Evolutionary conservation across 2,797 vertebrate species (phyloP), one percentile per base, ranked within the genome.

Genomic region (Poeciliopsis gracilis): DNA sequence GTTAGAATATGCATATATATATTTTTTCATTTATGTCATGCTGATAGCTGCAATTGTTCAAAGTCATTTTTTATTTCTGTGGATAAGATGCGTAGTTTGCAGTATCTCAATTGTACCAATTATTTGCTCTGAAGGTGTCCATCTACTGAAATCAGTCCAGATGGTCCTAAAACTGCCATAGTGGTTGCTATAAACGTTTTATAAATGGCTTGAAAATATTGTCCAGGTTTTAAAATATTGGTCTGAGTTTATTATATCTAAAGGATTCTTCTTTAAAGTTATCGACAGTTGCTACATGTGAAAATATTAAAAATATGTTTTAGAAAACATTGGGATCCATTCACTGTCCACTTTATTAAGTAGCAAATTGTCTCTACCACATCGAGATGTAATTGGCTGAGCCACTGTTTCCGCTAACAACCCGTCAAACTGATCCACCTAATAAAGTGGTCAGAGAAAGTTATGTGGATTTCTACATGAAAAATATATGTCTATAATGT

Each of bases 41-140:
- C 86, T 76, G 75, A 87, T 88, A 84, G 76, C 87, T 73, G 88
- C 87, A 82, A 57, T 87, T 10, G n/a, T 87, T 91, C 75, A 49
- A 57, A 85, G 83, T 91, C 77, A 84, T 91, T 91, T 92, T 57
- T 82, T 77, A 83, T 76, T 81, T 80, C 84, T 78, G 72, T 72
- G 72, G 77, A 87, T 89, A 89, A 74, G 90, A 23, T 84, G 75
- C 66, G 45, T 84, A 84, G 86, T 91, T 90, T 82, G 70, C 43
- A 79, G 73, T 85, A 86, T 74, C 76, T 84, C 71, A 80, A 79
- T 76, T 87, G 41, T 73, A 82, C 77, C 53, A 81, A 49, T 85
- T 73, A 66, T 85, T 76, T 1, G 53, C 88, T 88, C 38, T 66
- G 43, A 80, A 82, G 83, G 78, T 63, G 23, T 80, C 81, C 71